These are phyloP conservation scores for Alectoris magna DNA, from an alignment of 2,797 vertebrate species.

Conservation along the genomic window DNA sequence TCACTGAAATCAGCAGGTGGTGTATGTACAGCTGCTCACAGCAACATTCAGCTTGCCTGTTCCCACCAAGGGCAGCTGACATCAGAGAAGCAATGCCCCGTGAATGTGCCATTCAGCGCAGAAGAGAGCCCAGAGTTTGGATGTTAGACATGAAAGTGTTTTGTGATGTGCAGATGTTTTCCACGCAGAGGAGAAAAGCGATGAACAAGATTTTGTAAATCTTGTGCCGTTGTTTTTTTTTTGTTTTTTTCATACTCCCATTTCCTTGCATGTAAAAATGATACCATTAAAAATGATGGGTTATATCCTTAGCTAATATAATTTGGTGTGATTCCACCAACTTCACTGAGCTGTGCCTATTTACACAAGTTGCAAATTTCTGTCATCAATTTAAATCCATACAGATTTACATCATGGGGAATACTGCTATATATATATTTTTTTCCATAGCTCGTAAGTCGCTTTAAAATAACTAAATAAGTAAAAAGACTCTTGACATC, in stretches of 20 bases:
- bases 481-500: neutral
- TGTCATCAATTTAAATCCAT: conserved; percentile 20
- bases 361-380: conserved; percentile 37
- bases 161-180: conserved; percentile 39
- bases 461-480: neutral
- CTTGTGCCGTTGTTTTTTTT: neutral
- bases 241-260: neutral
- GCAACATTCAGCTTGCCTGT: neutral
- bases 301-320: neutral
- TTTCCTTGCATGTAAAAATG: neutral
- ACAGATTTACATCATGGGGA: conserved; percentile 28
- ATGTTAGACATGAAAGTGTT: conserved; percentile 22
- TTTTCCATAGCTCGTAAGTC: neutral
- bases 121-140: neutral
- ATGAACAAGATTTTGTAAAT: neutral
- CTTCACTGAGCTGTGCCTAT: conserved; percentile 11
- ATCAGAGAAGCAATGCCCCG: conserved; percentile 10
- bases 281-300: conserved; percentile 1
- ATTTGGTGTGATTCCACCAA: neutral
- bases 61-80: neutral
- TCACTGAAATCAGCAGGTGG: conserved; percentile 36
- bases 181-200: conserved; percentile 1
- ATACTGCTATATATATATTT: neutral
- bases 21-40: conserved; percentile 38
- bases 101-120: conserved; percentile 15